Percentiles rank a stretch among this genome's conserved stretches.
These are phyloP conservation scores for Cavia aperea DNA, from an alignment of 2,113 vertebrate species.

Conservation along the genomic window DNA sequence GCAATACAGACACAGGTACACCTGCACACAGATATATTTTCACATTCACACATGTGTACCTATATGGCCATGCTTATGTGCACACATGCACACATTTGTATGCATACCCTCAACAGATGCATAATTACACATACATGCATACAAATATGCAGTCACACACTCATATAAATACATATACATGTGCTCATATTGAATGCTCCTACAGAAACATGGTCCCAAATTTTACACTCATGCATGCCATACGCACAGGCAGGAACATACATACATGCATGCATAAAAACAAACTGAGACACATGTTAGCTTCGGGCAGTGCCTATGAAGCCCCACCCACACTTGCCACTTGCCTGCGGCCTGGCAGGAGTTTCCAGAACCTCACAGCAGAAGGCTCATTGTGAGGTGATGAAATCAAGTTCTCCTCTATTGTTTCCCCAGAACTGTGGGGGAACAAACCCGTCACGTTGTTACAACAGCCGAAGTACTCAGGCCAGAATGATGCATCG, in stretches of 20 bases:
- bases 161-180: background rate
- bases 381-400: slow-evolving; percentile 48
- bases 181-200: background rate
- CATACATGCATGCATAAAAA: background rate
- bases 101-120: background rate
- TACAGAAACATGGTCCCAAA: background rate
- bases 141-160: too few relatives aligned
- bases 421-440: slow-evolving; percentile 61
- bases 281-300: background rate
- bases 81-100: fast-evolving
- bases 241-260: background rate
- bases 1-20: background rate
- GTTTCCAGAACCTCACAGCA: slow-evolving; percentile 64
- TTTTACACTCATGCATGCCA: too few relatives aligned
- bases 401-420: slow-evolving; percentile 61
- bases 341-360: slow-evolving; percentile 48
- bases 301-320: background rate
- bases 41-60: background rate
- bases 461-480: slow-evolving; percentile 73
- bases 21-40: background rate
- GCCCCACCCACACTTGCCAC: slow-evolving; percentile 42
- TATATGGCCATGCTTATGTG: background rate
- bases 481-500: slow-evolving; percentile 72
- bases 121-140: fast-evolving
- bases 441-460: slow-evolving; percentile 75